phyloP scores from a whole-genome alignment of 2,113 vertebrate genomes.

The Calcarius ornatus region DNA sequence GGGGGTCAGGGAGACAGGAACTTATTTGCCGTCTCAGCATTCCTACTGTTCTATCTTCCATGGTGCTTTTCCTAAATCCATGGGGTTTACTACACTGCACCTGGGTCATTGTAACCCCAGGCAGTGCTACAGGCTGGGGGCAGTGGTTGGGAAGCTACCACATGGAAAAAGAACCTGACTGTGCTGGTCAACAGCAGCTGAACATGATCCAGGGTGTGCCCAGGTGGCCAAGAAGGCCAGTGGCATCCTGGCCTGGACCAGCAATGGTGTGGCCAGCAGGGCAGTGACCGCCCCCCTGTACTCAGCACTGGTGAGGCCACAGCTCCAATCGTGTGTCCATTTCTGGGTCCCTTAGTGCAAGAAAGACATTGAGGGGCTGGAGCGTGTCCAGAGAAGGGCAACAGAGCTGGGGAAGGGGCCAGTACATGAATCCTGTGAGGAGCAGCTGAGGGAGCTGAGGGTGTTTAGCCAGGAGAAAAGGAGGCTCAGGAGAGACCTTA shows the following conservation, averaged over 20 bases:
- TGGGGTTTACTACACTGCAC: too few relatives aligned
- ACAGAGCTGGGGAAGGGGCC: background rate
- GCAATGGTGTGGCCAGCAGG: background rate
- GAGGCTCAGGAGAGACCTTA: rapidly evolving
- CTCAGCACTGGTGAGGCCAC: background rate
- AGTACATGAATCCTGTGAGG: background rate
- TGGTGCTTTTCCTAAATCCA: too few relatives aligned
- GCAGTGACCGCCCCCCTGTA: background rate
- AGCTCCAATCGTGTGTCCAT: background rate
- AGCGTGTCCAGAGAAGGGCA: background rate
- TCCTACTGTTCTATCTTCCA: too few relatives aligned
- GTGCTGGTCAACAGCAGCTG: rapidly evolving
- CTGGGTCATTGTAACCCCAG: background rate
- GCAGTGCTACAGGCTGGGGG: background rate
- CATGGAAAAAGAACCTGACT: background rate
- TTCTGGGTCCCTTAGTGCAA: background rate
- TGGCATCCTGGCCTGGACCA: background rate
- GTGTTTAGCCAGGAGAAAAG: background rate
- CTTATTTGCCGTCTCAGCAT: too few relatives aligned
- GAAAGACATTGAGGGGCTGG: background rate
- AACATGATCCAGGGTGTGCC: background rate
- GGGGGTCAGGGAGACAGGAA: too few relatives aligned
- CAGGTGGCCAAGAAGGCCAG: background rate
- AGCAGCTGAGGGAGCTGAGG: background rate
- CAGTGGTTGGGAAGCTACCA: rapidly evolving